Evolutionary conservation across 2,797 vertebrate genomes (phyloP).

Genomic region (Silurus aristotelis): DNA sequence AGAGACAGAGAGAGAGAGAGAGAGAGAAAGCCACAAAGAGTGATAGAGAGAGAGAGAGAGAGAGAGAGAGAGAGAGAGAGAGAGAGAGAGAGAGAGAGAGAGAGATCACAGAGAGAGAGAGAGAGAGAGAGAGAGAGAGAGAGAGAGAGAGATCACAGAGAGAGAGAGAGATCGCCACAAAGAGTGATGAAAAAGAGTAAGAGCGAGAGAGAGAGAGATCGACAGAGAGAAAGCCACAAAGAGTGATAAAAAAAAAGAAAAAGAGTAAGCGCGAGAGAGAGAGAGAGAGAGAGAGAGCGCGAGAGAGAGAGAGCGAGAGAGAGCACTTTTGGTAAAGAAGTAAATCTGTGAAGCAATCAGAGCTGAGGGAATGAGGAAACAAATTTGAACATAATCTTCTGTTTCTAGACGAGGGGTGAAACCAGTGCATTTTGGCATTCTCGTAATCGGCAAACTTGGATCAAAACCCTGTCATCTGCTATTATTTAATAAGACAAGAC

Average conservation of each 20-base stretch:
- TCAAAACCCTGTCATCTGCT: neutral
- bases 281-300: conserved; percentile 19
- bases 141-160: too few relatives aligned
- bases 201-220: neutral
- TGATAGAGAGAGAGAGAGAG: too few relatives aligned
- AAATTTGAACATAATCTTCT: neutral
- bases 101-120: too few relatives aligned
- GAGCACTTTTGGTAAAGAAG: neutral
- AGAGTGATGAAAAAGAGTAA: too few relatives aligned
- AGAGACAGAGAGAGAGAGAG: too few relatives aligned
- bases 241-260: neutral
- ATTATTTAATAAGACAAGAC: neutral
- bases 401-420: neutral
- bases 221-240: neutral
- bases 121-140: too few relatives aligned
- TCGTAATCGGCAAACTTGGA: neutral
- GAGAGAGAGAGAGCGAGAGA: neutral
- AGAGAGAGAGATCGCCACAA: too few relatives aligned
- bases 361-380: neutral
- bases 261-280: neutral
- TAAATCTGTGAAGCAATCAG: conserved; percentile 19
- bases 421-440: neutral
- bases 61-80: too few relatives aligned
- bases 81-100: too few relatives aligned
- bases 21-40: too few relatives aligned